Evolutionary conservation across 2,888 invertebrate species (phyloP), one percentile per base, ranked within the genome.

Genomic region (Yponomeuta plumbellus): DNA sequence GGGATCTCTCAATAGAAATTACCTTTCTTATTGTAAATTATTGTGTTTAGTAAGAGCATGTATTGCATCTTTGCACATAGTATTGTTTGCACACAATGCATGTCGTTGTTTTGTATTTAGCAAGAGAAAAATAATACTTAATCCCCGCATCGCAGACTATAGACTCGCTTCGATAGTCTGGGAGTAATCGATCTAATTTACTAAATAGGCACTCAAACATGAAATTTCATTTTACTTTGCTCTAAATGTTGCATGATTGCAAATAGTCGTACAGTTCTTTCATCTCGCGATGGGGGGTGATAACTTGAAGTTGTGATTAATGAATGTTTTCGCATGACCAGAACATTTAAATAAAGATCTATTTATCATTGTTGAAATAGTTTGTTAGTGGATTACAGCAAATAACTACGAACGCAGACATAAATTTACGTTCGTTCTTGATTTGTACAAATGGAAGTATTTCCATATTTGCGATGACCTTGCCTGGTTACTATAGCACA

Each of bases 191-290:
- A 11, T 21, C 59, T 59, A 59, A 68, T 59, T 67, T 68, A 68
- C 74, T 75, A 75, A 80, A 75, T 73, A 67, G 73, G 71, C 71
- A 74, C 87, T 88, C 86, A 85, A 88, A 88, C 87, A 84, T 73
- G 83, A 85, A 87, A 83, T 86, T 84, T 73, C 68, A 73, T 77
- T 69, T 73, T 68, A 70, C 70, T 67, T 70, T 69, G 56, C 65
- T 64, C 67, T 71, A 67, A 67, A 68, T 67, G 67, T 17, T 63
- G 72, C 73, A 75, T 73, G 70, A 66, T 69, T 68, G 70, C 73
- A 66, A 66, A 52, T 34, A 34, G 34, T 34, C 34, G 5, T 8
- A n/a, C 6, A 34, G 34, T 34, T 34, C 34, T 34, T 34, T 34
- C 34, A 34, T 34, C 8, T 34, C 34, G 8, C 34, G 34, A 34